A percentile compares a stretch with the other conserved stretches of the same genome.
phyloP scores from a whole-genome alignment of 2,113 vertebrate genomes.

The Peucedramus taeniatus region DNA sequence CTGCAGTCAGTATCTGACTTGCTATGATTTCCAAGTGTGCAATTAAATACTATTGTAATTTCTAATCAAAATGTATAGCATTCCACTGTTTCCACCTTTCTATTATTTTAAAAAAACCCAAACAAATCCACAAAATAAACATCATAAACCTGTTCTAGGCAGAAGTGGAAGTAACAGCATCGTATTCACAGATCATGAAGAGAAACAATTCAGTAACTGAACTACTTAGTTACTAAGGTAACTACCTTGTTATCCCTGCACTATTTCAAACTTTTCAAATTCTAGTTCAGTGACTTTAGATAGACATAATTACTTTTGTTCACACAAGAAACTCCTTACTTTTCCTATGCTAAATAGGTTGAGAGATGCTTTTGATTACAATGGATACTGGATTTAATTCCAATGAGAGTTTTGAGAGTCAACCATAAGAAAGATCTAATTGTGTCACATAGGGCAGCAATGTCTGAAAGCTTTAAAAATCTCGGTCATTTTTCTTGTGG shows the following conservation, averaged over 20 bases:
- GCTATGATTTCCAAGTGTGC: neutral
- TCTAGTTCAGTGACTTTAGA: neutral
- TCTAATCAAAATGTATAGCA: neutral
- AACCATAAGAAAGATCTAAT: neutral
- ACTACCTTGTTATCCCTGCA: neutral
- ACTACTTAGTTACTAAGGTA: too few relatives aligned
- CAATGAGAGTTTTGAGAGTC: neutral
- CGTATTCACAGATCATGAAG: neutral
- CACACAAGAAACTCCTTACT: neutral
- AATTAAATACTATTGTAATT: neutral
- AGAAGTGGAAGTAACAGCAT: neutral
- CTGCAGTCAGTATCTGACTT: neutral
- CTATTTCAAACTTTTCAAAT: neutral
- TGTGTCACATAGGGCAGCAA: neutral
- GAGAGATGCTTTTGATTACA: neutral
- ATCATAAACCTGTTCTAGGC: neutral
- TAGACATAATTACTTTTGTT: neutral
- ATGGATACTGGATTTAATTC: neutral
- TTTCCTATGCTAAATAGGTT: neutral
- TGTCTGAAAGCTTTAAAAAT: neutral
- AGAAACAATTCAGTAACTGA: neutral
- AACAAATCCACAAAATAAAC: neutral
- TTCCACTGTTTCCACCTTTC: neutral
- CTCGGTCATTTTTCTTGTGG: neutral
- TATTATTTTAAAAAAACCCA: neutral